Conservation (phyloP, 1,140 invertebrate genomes). For the Adoxophyes honmai region DNA sequence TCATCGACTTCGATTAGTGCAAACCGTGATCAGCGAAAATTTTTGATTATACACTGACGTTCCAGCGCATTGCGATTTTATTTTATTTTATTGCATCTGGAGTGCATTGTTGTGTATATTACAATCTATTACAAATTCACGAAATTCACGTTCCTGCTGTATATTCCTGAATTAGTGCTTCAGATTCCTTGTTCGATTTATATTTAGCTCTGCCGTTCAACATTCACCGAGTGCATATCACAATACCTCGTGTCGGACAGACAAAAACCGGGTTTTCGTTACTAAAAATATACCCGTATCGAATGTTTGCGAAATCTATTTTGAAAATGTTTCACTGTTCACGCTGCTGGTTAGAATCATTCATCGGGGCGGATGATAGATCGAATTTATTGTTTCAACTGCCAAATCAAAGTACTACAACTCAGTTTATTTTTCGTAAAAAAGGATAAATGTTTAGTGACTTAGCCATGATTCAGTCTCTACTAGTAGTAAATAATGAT, state of each 20-base stretch:
- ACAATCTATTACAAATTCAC: not conserved
- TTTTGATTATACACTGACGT: not conserved
- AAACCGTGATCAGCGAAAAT: not conserved
- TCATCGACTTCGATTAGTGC: not conserved
- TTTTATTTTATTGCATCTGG: slow-evolving; percentile 19
- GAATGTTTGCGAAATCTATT: slow-evolving; percentile 75
- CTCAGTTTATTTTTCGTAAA: not conserved
- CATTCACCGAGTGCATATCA: slow-evolving; percentile 57
- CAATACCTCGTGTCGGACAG: slow-evolving; percentile 54
- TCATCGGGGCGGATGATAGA: slow-evolving; percentile 26
- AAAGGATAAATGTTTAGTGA: not conserved
- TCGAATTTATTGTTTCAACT: slow-evolving; percentile 8
- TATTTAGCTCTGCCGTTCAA: slow-evolving; percentile 49
- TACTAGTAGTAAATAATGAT: slow-evolving; percentile 18
- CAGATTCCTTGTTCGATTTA: slow-evolving; percentile 37
- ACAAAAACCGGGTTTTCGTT: slow-evolving; percentile 71
- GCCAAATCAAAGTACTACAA: not conserved
- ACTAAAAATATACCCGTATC: slow-evolving; percentile 74
- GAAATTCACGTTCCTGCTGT: not conserved
- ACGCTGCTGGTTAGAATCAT: slow-evolving; percentile 31
- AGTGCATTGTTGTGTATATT: slow-evolving; percentile 29
- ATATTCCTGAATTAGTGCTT: slow-evolving; percentile 15
- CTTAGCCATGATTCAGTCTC: not conserved
- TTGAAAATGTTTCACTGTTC: slow-evolving; percentile 59
- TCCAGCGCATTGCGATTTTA: slow-evolving; percentile 38